Evolutionary conservation across 2,888 invertebrate species (phyloP), one percentile per base, ranked within the genome.

Genomic region (Parnassius orleans): DNA sequence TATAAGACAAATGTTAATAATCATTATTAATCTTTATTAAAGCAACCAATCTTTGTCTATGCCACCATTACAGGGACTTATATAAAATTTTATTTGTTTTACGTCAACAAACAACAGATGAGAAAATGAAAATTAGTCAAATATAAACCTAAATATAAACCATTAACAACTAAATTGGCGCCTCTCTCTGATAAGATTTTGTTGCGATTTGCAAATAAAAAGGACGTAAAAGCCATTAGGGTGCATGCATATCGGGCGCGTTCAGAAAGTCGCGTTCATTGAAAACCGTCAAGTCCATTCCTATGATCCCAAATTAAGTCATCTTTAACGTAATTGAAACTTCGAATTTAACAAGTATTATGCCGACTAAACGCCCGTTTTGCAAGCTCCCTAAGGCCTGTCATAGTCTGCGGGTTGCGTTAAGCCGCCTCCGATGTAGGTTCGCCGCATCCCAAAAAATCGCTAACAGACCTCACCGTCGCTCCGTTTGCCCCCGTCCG

Each of bases 331-430:
- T 33, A 33, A 7, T 7, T 33, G 33, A 33, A 33, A 33, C 7
- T 33, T 33, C 7, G 33, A 33, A 33, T 33, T 5, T 33, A 33
- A 7, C 33, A 33, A 33, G 46, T n/a, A 11, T 1, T 46, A 12
- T 46, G 46, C 46, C 46, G 12, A 56, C 55, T 15, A 24, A 24
- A 47, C 46, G 47, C 60, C 51, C 53, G 56, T 51, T 48, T 44
- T 15, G 48, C 57, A 52, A 56, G 54, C 56, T 42, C 63, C 76
- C 77, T 77, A 77, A 76, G 80, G 84, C 84, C 86, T 84, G 86
- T 86, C 87, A 87, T 87, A 78, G 71, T 81, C 85, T 87, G 87
- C 87, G 86, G 84, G 85, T 52, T 24, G 33, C 57, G 52, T 66
- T 63, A 64, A 72, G 72, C 69, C 66, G 69, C 64, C 65, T 76